These are phyloP conservation scores for Dasypus novemcinctus DNA, from an alignment of 2,113 vertebrate genomes.

Conservation along the genomic window DNA sequence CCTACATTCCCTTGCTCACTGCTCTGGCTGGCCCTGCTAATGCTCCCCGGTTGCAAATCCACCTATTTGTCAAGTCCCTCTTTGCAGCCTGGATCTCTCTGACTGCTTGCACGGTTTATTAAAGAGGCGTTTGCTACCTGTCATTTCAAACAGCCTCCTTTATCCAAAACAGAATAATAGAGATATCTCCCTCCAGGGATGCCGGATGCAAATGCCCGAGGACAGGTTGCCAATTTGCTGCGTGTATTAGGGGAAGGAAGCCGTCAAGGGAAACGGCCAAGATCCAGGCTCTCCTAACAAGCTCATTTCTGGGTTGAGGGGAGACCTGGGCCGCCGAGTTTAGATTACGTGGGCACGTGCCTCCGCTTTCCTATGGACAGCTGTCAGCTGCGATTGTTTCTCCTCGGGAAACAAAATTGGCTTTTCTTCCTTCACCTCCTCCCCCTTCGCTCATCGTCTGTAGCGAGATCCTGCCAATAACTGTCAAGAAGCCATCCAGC, in stretches of 20 bases:
- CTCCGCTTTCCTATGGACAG: conserved; percentile 86
- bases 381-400: conserved; percentile 85
- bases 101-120: conserved; percentile 90
- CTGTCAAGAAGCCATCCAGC: conserved; percentile 76
- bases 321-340: conserved; percentile 88
- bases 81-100: conserved; percentile 83
- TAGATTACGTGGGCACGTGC: conserved; percentile 83
- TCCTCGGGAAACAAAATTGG: conserved; percentile 79
- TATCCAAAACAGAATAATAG: conserved; percentile 92
- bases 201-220: conserved; percentile 94
- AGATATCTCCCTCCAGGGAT: conserved; percentile 93
- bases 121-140: conserved; percentile 94
- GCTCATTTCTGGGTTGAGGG: conserved; percentile 89
- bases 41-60: conserved; percentile 85
- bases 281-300: conserved; percentile 93
- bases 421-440: conserved; percentile 54
- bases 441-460: conserved; percentile 57
- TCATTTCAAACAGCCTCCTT: conserved; percentile 93
- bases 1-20: conserved; percentile 57
- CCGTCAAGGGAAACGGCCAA: conserved; percentile 87
- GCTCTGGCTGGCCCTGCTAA: conserved; percentile 78
- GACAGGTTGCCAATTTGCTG: conserved; percentile 92
- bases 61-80: conserved; percentile 90
- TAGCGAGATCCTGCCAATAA: conserved; percentile 84
- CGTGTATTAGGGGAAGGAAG: conserved; percentile 86